Evolutionary conservation across 2,113 vertebrate genomes (phyloP).

Genomic region (Hypanus sabinus): DNA sequence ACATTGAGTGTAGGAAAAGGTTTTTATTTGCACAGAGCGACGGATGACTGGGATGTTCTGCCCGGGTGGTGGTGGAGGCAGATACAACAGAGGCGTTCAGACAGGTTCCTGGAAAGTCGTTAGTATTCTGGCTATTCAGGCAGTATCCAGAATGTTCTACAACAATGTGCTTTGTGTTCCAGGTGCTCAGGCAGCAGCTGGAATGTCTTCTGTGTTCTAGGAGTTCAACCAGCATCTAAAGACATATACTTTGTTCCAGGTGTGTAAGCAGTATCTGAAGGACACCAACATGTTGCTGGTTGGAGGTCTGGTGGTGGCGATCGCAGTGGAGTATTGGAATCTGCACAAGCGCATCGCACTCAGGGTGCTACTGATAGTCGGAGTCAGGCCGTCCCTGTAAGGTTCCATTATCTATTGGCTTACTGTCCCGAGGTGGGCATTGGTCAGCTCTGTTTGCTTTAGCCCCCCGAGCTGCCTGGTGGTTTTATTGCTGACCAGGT

Average conservation of each 20-base stretch:
- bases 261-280: conserved; percentile 90
- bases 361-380: conserved; percentile 73
- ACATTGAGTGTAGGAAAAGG: no score
- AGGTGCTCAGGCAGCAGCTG: no score
- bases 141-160: no score
- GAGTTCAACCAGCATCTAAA: no score
- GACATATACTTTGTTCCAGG: conserved; percentile 54
- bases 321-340: conserved; percentile 89
- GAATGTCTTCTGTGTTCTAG: no score
- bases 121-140: no score
- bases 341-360: conserved; percentile 90
- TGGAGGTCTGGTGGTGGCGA: conserved; percentile 80
- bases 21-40: no score
- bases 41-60: no score
- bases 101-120: no score
- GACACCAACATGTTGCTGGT: conserved; percentile 90
- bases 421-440: neutral
- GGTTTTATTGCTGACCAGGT: neutral
- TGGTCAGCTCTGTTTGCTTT: neutral
- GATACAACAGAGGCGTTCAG: no score
- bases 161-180: no score
- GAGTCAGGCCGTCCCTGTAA: conserved; percentile 83
- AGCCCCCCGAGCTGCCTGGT: neutral
- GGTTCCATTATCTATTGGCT: conserved; percentile 34
- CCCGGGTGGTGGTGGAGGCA: no score